Evolutionary conservation across 2,797 vertebrate genomes (phyloP).

Genomic region (Arrhamphus sclerolepis): DNA sequence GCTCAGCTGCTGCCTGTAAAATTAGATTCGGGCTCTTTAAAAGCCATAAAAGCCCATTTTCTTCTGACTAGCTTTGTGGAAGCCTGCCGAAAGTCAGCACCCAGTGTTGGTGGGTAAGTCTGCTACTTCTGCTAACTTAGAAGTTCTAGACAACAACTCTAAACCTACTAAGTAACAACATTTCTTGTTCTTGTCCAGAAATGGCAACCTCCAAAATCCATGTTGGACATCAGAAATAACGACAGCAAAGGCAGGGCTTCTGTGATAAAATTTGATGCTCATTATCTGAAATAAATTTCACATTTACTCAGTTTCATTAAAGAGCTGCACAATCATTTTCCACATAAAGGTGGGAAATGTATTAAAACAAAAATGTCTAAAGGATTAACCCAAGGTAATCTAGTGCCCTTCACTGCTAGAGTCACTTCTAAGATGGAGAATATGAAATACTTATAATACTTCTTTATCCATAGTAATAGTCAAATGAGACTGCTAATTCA

Average conservation of each 20-base stretch:
- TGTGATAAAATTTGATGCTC: not conserved
- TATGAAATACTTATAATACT: too few species aligned
- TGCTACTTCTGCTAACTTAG: not conserved
- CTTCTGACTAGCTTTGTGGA: conserved; percentile 24
- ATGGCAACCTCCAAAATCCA: conserved; percentile 5
- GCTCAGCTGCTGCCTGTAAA: conserved; percentile 23
- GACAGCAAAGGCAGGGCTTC: not conserved
- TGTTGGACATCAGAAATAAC: too few species aligned
- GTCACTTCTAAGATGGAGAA: too few species aligned
- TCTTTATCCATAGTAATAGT: too few species aligned
- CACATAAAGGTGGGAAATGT: too few species aligned
- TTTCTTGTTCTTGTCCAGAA: conserved; percentile 11
- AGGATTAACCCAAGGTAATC: too few species aligned
- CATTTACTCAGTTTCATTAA: not conserved
- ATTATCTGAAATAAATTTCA: conserved; percentile 3
- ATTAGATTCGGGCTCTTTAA: conserved; percentile 26
- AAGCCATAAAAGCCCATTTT: conserved; percentile 26
- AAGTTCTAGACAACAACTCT: conserved; percentile 6
- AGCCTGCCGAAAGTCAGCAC: conserved; percentile 14
- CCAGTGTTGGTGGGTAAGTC: conserved; percentile 19
- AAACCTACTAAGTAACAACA: conserved; percentile 18
- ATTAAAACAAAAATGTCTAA: too few species aligned
- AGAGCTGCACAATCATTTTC: too few species aligned
- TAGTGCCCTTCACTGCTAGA: too few species aligned
- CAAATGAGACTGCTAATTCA: not conserved